These are phyloP conservation scores for Acanthosoma haemorrhoidale DNA, from an alignment of 2,888 invertebrate species.

Conservation along the genomic window DNA sequence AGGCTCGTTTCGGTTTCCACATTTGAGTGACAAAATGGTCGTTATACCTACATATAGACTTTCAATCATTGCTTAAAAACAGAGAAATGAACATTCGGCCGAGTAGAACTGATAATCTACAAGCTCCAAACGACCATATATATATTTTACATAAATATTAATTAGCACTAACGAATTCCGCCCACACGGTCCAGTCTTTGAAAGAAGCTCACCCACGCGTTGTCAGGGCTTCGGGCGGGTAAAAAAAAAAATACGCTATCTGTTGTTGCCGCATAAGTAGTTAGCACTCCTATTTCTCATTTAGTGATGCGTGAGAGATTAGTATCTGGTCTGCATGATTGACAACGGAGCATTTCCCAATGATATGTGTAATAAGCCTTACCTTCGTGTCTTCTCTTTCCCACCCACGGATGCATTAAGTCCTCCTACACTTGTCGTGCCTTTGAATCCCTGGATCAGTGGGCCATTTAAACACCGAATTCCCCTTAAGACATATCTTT, in stretches of 20 bases:
- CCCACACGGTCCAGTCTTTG: background rate
- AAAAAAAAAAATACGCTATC: too few relatives aligned
- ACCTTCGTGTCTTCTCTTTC: constrained; percentile 1
- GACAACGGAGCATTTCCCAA: constrained; percentile 1
- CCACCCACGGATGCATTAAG: background rate
- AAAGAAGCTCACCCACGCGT: background rate
- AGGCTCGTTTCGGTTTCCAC: too few relatives aligned
- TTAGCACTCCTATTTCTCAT: background rate
- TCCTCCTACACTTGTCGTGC: background rate
- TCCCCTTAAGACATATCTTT: too few relatives aligned
- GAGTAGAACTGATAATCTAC: too few relatives aligned
- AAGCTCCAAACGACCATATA: too few relatives aligned
- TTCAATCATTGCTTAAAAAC: too few relatives aligned
- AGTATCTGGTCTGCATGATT: background rate
- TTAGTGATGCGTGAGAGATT: background rate
- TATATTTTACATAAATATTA: background rate
- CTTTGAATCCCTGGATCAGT: too few relatives aligned
- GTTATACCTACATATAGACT: too few relatives aligned
- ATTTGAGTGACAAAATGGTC: too few relatives aligned
- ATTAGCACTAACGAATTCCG: background rate
- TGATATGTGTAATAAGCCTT: background rate
- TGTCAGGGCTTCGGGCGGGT: background rate
- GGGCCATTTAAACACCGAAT: too few relatives aligned
- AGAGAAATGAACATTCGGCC: too few relatives aligned
- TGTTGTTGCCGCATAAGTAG: background rate